phyloP scores from a whole-genome alignment of 2,113 vertebrate species.

The Psilopogon haemacephalus region DNA sequence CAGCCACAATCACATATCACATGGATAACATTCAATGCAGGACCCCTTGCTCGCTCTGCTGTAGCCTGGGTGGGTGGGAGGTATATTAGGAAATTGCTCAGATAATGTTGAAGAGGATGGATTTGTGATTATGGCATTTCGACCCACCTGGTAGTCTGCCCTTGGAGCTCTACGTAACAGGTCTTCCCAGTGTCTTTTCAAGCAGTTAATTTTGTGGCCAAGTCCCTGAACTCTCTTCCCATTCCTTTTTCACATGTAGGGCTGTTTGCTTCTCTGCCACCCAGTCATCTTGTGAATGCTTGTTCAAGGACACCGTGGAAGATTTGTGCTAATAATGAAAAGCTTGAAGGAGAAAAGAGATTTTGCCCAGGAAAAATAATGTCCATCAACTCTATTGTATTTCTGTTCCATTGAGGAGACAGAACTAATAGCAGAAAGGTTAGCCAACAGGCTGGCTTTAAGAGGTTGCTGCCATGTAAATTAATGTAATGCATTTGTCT shows the following conservation, averaged over 20 bases:
- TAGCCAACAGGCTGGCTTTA: not conserved
- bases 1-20: not conserved
- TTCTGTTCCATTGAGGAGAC: constrained; percentile 8
- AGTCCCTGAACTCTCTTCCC: constrained; percentile 67
- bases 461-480: not conserved
- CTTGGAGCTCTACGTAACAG: constrained; percentile 59
- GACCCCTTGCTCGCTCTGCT: rapidly evolving
- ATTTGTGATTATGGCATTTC: constrained; percentile 55
- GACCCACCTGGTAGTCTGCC: constrained; percentile 55
- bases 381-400: not conserved
- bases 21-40: rapidly evolving
- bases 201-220: constrained; percentile 64
- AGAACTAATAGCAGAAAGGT: not conserved
- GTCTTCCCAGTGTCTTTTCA: constrained; percentile 37
- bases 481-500: not conserved
- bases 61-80: not conserved
- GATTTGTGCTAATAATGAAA: constrained; percentile 71
- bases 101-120: constrained; percentile 37
- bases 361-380: constrained; percentile 47
- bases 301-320: constrained; percentile 42
- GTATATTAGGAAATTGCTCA: not conserved
- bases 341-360: constrained; percentile 45
- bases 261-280: constrained; percentile 63
- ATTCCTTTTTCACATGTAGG: constrained; percentile 26
- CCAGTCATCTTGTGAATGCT: constrained; percentile 46